phyloP scores from a whole-genome alignment of 2,797 vertebrate genomes.

The Macropus fuliginosus region DNA sequence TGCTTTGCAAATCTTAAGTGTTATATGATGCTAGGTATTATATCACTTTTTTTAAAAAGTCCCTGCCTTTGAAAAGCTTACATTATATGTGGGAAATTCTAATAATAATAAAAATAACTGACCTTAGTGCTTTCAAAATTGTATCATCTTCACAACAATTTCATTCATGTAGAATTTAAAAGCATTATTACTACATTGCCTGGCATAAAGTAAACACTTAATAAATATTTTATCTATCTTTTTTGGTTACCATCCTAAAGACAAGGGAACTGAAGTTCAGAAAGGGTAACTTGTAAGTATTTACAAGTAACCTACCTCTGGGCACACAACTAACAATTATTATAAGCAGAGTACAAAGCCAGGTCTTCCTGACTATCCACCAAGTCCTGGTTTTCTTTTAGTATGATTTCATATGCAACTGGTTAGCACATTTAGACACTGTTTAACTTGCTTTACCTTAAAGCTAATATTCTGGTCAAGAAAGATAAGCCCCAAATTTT shows the following conservation, averaged over 20 bases:
- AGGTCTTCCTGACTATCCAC: not conserved
- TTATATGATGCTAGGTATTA: not conserved
- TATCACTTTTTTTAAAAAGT: not conserved
- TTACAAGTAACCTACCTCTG: not conserved
- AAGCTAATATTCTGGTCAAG: not conserved
- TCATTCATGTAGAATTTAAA: no score
- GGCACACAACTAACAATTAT: not conserved
- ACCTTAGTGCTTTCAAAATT: not conserved
- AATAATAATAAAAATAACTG: not conserved
- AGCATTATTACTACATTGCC: not conserved
- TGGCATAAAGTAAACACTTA: not conserved
- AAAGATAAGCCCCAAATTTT: not conserved
- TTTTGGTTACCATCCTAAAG: not conserved
- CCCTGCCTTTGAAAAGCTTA: no score
- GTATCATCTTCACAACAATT: not conserved
- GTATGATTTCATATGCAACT: not conserved
- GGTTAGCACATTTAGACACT: not conserved
- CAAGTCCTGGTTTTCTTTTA: not conserved
- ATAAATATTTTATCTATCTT: not conserved
- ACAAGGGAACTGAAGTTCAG: not conserved
- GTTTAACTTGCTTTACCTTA: not conserved
- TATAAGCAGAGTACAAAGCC: not conserved
- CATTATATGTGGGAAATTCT: not conserved
- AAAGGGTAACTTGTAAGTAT: not conserved
- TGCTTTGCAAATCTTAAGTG: not conserved